Evolutionary conservation across 2,888 invertebrate species (phyloP).

Genomic region (Lasioglossum lativentre): DNA sequence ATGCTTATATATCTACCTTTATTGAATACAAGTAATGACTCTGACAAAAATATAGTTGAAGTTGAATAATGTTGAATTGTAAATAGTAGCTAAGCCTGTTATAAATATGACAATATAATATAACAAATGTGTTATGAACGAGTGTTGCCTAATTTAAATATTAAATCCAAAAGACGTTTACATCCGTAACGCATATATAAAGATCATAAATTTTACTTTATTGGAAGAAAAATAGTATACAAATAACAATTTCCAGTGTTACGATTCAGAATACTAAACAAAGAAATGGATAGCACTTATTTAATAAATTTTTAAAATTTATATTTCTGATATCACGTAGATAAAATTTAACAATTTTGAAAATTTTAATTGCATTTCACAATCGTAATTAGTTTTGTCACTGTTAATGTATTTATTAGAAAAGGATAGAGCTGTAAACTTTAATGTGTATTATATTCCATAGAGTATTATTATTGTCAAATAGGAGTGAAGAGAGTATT

Average conservation of each 20-base stretch:
- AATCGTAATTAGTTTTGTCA: conserved; percentile 34
- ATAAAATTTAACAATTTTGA: background rate
- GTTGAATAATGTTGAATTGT: background rate
- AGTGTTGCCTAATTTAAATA: background rate
- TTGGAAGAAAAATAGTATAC: background rate
- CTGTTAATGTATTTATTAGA: conserved; percentile 31
- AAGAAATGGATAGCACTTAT: background rate
- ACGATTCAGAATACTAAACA: background rate
- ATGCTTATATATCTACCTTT: background rate
- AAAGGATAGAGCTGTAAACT: conserved; percentile 40
- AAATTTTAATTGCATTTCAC: background rate
- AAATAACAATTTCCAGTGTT: background rate
- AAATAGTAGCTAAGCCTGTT: background rate
- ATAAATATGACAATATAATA: background rate
- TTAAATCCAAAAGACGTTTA: background rate
- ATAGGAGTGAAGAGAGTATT: conserved; percentile 54
- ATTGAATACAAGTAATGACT: too few relatives aligned
- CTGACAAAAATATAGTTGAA: background rate
- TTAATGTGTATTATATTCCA: conserved; percentile 38
- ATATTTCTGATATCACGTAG: background rate
- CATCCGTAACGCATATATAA: background rate
- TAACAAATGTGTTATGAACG: background rate
- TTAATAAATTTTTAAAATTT: background rate
- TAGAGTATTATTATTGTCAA: conserved; percentile 59
- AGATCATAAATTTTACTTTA: conserved; percentile 1